Percentiles rank a stretch among this genome's conserved stretches.
Evolutionary conservation across 2,888 invertebrate genomes (phyloP).

Genomic region (Entomobrya multifasciata): DNA sequence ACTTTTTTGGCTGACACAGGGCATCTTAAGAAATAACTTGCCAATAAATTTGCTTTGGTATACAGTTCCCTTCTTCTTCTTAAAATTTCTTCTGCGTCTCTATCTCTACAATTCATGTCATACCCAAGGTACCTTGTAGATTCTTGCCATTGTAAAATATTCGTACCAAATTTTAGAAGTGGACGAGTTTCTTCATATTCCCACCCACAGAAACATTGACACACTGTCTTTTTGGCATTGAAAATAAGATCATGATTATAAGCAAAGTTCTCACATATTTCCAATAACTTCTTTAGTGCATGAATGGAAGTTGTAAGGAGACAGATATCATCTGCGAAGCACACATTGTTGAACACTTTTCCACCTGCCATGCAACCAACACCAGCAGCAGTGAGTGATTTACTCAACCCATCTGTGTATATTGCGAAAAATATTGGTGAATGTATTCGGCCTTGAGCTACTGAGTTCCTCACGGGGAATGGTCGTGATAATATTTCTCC

Average conservation of each 20-base stretch:
- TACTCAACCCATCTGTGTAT: background rate
- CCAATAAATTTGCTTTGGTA: background rate
- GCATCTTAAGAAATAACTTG: background rate
- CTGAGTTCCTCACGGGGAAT: constrained; percentile 34
- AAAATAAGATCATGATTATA: constrained; percentile 29
- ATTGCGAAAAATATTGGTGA: background rate
- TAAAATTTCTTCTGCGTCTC: background rate
- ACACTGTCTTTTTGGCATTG: constrained; percentile 41
- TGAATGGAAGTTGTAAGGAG: constrained; percentile 6
- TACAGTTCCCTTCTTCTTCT: background rate
- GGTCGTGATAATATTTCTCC: background rate
- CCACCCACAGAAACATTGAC: constrained; percentile 34
- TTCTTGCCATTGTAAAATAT: background rate
- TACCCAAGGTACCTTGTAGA: constrained; percentile 5
- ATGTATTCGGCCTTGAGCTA: background rate
- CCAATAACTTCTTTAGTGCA: constrained; percentile 19
- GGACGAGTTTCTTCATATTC: background rate
- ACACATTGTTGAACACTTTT: background rate
- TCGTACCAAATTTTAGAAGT: background rate
- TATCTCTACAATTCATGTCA: background rate
- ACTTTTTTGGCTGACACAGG: background rate
- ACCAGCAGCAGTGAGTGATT: background rate
- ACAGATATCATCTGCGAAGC: background rate
- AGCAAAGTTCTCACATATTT: constrained; percentile 22
- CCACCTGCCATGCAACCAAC: background rate